Evolutionary conservation across 2,888 invertebrate genomes (phyloP).

Genomic region (Pandemis cinnamomeana): DNA sequence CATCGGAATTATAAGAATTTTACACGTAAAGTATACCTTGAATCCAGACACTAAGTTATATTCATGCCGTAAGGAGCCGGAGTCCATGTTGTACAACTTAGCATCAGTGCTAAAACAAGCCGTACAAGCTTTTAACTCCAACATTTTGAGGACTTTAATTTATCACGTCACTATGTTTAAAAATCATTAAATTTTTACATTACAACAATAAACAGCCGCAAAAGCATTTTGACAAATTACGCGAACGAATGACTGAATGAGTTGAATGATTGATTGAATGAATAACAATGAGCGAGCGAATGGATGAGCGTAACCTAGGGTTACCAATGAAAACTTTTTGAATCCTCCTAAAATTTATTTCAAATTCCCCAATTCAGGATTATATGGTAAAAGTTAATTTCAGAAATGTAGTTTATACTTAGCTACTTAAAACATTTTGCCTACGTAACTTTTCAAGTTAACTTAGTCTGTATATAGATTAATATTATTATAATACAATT

Average conservation of each 20-base stretch:
- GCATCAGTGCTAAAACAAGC: constrained; percentile 69
- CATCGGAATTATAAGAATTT: constrained; percentile 18
- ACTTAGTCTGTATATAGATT: too few relatives aligned
- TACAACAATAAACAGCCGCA: constrained; percentile 36
- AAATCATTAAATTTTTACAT: constrained; percentile 29
- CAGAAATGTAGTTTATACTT: too few relatives aligned
- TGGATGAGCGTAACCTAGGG: background rate
- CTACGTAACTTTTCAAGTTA: too few relatives aligned
- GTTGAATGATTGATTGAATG: background rate
- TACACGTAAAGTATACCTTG: constrained; percentile 56
- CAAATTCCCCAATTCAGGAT: too few relatives aligned
- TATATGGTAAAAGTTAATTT: too few relatives aligned
- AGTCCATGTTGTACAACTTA: constrained; percentile 65
- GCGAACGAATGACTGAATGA: background rate
- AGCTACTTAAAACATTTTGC: too few relatives aligned
- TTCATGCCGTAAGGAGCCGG: constrained; percentile 61
- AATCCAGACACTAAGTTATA: constrained; percentile 70
- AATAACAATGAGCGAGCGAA: background rate
- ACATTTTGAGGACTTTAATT: constrained; percentile 55
- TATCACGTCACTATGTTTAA: constrained; percentile 22
- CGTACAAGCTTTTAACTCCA: constrained; percentile 67
- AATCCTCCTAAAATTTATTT: too few relatives aligned
- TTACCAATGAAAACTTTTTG: too few relatives aligned
- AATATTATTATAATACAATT: too few relatives aligned
- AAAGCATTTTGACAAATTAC: constrained; percentile 25